Evolutionary conservation across 1,140 invertebrate genomes (phyloP), one percentile per base, ranked within the genome.

Genomic region (Bombus waltoni): DNA sequence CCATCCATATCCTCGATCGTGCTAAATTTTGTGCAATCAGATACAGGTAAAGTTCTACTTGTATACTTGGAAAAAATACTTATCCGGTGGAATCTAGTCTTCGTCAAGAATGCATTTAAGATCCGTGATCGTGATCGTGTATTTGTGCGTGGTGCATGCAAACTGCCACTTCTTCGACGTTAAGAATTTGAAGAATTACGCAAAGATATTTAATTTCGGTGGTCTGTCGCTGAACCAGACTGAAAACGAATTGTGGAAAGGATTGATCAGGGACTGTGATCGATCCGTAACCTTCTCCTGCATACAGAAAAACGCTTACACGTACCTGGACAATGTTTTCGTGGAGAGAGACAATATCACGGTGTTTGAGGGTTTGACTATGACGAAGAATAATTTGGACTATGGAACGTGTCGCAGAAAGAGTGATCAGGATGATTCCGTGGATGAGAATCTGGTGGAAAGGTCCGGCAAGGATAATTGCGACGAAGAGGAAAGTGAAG

Each of bases 241-340:
- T 82, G 97, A 96, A 71, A 97, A 97, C 85, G 95, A 96, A 77
- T 95, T 98, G 42, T 98, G 97, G 97, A 96, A 96, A 81, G 96
- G 96, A 32, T 95, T 98, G 40, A 95, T 97, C 62, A 96, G 96
- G 74, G 96, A 97, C 88, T 98, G 97, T 88, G 96, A 96, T 38
- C 94, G 95, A 38, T 95, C 95, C 82, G 96, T 97, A 38, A 96
- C 96, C 66, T 96, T 97, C 89, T 96, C 96, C 66, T 98, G 97
- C 90, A 97, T 98, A 44, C 97, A 97, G 90, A 97, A 97, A 87
- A 97, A 97, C 89, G 96, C 97, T 10, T 97, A 97, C 89, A 94
- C 95, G 18, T 97, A 97, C 91, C 91, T 98, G 70, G 96, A 97
- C 81, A 95, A 96, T 25, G 96, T 96, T 38, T 95, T 98, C 47